Conservation (phyloP, 2,797 vertebrate genomes). For the Chanos chanos region DNA sequence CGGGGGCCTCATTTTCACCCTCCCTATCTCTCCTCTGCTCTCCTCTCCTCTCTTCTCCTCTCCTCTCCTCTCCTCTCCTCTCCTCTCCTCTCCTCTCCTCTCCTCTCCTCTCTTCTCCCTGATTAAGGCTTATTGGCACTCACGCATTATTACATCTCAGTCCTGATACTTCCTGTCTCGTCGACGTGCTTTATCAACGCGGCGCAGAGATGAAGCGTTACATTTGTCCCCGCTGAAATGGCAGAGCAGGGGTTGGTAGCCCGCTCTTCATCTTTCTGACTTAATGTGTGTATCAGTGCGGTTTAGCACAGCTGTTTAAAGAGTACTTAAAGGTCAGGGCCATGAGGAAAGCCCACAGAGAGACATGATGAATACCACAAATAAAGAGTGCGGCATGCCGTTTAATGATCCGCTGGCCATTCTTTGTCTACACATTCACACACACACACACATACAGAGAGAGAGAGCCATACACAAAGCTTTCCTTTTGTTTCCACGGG, state of each 20-base stretch:
- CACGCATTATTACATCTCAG: neutral
- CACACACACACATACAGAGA: neutral
- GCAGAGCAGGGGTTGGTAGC: too few relatives aligned
- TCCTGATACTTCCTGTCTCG: too few relatives aligned
- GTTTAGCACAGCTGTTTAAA: slow-evolving; percentile 45
- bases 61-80: too few relatives aligned
- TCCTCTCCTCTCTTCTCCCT: neutral
- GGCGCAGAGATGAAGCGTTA: too few relatives aligned
- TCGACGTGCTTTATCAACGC: too few relatives aligned
- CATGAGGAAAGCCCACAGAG: slow-evolving; percentile 1
- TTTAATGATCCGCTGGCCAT: slow-evolving; percentile 24
- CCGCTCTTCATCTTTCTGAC: slow-evolving; percentile 17
- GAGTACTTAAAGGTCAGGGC: slow-evolving; percentile 30
- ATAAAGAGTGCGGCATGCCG: neutral
- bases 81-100: too few relatives aligned
- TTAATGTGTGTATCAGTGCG: slow-evolving; percentile 35
- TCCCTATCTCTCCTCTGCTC: neutral
- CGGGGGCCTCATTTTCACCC: neutral
- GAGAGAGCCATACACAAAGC: too few relatives aligned
- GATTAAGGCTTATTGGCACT: neutral
- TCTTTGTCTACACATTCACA: slow-evolving; percentile 25
- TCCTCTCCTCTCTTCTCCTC: neutral
- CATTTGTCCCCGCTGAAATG: too few relatives aligned
- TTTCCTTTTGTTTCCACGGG: too few relatives aligned
- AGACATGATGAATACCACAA: slow-evolving; percentile 26